phyloP scores from a whole-genome alignment of 1,140 invertebrate species.

The Brachionus paranguensis region DNA sequence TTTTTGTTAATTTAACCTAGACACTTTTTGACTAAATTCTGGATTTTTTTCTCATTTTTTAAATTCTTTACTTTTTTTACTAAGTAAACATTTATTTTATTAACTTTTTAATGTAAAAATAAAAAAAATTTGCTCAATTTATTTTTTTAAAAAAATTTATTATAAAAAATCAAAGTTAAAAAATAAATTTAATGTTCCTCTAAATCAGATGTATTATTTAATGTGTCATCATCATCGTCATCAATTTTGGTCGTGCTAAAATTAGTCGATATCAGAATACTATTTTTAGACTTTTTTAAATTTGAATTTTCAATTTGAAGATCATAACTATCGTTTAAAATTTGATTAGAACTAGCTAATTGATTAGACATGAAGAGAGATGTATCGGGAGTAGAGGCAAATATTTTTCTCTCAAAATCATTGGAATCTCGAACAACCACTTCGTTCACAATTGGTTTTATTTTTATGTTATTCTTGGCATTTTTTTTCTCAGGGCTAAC shows the following conservation, averaged over 20 bases:
- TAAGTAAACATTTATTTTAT: neutral
- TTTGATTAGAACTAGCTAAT: neutral
- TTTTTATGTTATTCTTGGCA: slow-evolving; percentile 14
- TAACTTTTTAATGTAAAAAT: neutral
- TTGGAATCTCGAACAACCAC: slow-evolving; percentile 6
- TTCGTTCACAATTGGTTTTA: slow-evolving; percentile 2
- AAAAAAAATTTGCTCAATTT: neutral
- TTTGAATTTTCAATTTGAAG: neutral
- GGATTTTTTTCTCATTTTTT: neutral
- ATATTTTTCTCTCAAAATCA: slow-evolving; percentile 38
- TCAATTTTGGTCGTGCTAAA: neutral
- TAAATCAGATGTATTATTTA: slow-evolving; percentile 29
- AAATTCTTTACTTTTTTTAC: neutral
- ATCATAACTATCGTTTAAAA: neutral
- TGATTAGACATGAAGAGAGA: slow-evolving; percentile 16
- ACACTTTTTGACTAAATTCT: too few species aligned
- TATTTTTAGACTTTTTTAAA: neutral
- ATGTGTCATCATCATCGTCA: slow-evolving; percentile 5
- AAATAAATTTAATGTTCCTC: neutral
- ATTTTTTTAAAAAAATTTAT: neutral
- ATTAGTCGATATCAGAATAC: neutral
- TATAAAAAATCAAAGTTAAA: neutral
- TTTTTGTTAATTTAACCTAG: neutral
- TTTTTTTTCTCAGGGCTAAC: neutral
- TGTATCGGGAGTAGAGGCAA: slow-evolving; percentile 31